Evolutionary conservation across 2,113 vertebrate species (phyloP).

Genomic region (Bubalus kerabau): DNA sequence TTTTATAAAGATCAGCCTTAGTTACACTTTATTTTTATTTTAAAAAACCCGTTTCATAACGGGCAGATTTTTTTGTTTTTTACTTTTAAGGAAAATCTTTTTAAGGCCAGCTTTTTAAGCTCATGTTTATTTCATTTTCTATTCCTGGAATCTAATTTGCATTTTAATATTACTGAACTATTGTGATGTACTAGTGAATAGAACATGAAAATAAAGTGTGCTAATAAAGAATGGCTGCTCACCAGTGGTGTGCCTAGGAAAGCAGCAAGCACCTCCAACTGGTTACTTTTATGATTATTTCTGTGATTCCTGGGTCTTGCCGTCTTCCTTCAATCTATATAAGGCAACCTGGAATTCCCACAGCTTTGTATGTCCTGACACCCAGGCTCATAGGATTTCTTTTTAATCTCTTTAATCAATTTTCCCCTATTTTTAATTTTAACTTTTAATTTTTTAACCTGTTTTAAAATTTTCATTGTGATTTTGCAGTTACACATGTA

Average conservation of each 20-base stretch:
- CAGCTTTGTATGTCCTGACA: background rate
- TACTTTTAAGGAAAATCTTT: background rate
- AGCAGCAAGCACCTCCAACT: background rate
- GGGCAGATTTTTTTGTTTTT: background rate
- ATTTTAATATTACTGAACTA: slow-evolving; percentile 23
- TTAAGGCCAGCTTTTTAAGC: background rate
- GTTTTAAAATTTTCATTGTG: background rate
- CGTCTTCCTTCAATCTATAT: background rate
- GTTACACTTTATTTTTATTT: slow-evolving; percentile 6
- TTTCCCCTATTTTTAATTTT: background rate
- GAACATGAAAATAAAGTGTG: background rate
- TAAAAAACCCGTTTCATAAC: background rate
- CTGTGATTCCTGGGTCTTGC: background rate
- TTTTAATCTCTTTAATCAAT: slow-evolving; percentile 3
- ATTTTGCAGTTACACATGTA: slow-evolving; percentile 3
- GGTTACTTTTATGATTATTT: slow-evolving; percentile 25
- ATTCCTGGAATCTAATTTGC: background rate
- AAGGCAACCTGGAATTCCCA: background rate
- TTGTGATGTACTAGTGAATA: background rate
- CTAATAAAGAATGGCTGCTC: background rate
- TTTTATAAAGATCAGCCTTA: background rate
- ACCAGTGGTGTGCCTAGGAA: background rate
- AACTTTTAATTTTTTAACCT: background rate
- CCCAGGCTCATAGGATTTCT: background rate
- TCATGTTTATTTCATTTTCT: background rate